phyloP scores from a whole-genome alignment of 2,113 vertebrate genomes.

The Recurvirostra avosetta region DNA sequence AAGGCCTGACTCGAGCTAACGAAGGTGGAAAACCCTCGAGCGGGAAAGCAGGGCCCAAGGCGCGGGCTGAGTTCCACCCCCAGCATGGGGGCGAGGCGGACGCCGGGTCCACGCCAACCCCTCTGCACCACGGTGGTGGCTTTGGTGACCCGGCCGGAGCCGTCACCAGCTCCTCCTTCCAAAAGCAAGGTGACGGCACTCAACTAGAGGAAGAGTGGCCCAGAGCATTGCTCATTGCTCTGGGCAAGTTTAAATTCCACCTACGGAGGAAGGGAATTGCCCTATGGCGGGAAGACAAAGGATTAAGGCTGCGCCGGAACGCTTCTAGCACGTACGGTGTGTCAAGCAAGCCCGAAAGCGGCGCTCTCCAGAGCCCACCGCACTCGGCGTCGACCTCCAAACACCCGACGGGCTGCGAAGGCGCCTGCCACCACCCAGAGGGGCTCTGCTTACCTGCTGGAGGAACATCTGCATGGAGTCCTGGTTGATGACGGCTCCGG shows the following conservation, averaged over 20 bases:
- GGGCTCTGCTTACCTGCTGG: constrained; percentile 82
- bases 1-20: too few species aligned
- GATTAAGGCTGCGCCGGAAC: fast-evolving
- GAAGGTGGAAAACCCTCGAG: neutral
- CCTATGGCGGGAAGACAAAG: neutral
- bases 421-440: fast-evolving
- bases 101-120: too few species aligned
- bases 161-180: neutral
- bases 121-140: too few species aligned
- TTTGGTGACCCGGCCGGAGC: too few species aligned
- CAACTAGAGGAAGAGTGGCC: too few species aligned
- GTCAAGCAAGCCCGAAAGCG: too few species aligned
- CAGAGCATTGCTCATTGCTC: neutral
- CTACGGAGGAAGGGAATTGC: too few species aligned
- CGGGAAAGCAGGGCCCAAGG: neutral
- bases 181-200: neutral
- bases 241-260: neutral
- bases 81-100: too few species aligned
- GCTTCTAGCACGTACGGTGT: fast-evolving
- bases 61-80: too few species aligned
- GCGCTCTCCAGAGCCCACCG: too few species aligned
- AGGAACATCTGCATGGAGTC: constrained; percentile 94
- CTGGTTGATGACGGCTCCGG: constrained; percentile 85
- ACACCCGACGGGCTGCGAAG: neutral
- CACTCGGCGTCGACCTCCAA: too few species aligned